A percentile compares a stretch with the other conserved stretches of the same genome.
phyloP scores from a whole-genome alignment of 30 jellyfish, hydroid and myxozoan species.

The Hydractinia symbiolongicarpus region DNA sequence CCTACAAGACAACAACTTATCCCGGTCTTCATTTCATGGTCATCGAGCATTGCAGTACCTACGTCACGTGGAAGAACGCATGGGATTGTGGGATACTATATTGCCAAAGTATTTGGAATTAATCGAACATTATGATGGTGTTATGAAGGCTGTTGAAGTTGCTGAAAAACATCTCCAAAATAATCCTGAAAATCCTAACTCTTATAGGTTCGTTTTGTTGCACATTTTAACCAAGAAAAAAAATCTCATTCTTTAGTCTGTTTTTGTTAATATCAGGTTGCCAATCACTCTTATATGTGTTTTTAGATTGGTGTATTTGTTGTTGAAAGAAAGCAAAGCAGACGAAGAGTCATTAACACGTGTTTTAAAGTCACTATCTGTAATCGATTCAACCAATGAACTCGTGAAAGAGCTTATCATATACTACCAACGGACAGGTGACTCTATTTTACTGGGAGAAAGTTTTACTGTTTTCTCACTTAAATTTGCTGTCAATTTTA shows the following conservation, averaged over 20 bases:
- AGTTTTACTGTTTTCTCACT: too few species aligned
- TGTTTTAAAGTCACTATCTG: slow-evolving; percentile 10
- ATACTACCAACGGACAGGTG: not conserved
- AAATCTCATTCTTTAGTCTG: not conserved
- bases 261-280: not conserved
- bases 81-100: slow-evolving; percentile 22
- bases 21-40: slow-evolving; percentile 12
- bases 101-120: slow-evolving; percentile 12
- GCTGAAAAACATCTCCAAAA: slow-evolving; percentile 10
- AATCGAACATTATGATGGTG: not conserved
- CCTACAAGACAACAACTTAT: too few species aligned
- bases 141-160: not conserved
- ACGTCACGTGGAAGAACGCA: slow-evolving; percentile 26
- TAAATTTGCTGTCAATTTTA: too few species aligned
- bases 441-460: not conserved
- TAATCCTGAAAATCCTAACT: slow-evolving; percentile 11
- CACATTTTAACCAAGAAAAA: not conserved
- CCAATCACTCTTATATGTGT: not conserved
- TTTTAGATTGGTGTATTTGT: not conserved
- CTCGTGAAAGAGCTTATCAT: slow-evolving; percentile 10
- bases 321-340: not conserved
- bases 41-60: slow-evolving; percentile 25
- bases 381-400: slow-evolving; percentile 13
- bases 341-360: not conserved
- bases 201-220: slow-evolving; percentile 7